Evolutionary conservation across 1,140 invertebrate genomes (phyloP).

Genomic region (Rhyacophila brunnea): DNA sequence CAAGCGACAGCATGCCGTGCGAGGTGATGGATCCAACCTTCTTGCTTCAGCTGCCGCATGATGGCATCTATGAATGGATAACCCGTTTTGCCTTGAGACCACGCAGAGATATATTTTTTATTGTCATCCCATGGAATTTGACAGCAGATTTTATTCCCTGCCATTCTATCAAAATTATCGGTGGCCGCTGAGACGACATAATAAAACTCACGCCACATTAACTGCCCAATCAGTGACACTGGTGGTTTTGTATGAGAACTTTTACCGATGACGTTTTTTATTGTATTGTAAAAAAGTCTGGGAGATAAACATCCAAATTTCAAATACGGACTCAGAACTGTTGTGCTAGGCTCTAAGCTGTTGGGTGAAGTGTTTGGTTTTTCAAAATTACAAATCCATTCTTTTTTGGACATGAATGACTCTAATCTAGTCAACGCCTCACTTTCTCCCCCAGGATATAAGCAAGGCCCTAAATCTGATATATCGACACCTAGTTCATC

Average conservation of each 20-base stretch:
- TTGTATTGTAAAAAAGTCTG: constrained; percentile 62
- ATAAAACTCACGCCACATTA: constrained; percentile 78
- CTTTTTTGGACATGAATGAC: constrained; percentile 58
- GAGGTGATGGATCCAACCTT: constrained; percentile 77
- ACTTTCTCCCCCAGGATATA: constrained; percentile 67
- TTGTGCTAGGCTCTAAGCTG: constrained; percentile 69
- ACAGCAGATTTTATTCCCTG: constrained; percentile 67
- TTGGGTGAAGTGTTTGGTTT: constrained; percentile 73
- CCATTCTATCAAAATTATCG: constrained; percentile 71
- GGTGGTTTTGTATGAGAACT: constrained; percentile 59
- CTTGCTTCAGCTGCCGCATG: constrained; percentile 69
- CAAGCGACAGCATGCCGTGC: constrained; percentile 73
- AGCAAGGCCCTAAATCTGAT: constrained; percentile 45
- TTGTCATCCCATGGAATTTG: constrained; percentile 73
- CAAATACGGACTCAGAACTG: constrained; percentile 71
- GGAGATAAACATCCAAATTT: constrained; percentile 73
- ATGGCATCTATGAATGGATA: constrained; percentile 81
- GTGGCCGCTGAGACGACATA: constrained; percentile 69
- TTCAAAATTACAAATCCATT: constrained; percentile 73
- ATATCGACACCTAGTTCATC: constrained; percentile 59
- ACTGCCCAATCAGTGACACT: constrained; percentile 63
- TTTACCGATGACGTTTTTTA: constrained; percentile 57
- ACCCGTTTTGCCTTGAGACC: constrained; percentile 68
- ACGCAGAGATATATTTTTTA: constrained; percentile 61
- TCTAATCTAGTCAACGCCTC: constrained; percentile 65